Evolutionary conservation across 2,888 invertebrate genomes (phyloP).

Genomic region (Laspeyria flexula): DNA sequence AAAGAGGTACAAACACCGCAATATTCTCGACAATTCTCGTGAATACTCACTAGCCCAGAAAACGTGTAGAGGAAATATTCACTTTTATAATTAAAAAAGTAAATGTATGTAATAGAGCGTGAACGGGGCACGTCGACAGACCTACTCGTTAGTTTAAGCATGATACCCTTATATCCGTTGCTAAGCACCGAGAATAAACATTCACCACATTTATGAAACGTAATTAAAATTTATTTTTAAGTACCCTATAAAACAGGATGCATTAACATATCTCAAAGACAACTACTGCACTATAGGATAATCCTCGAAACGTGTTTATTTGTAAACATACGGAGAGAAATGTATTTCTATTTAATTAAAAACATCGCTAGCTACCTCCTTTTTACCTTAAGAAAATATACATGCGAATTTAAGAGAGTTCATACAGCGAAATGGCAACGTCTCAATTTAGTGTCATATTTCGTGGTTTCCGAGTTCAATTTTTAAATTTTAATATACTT

Average conservation of each 20-base stretch:
- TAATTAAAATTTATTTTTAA: constrained; percentile 4
- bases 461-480: too few relatives aligned
- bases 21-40: neutral
- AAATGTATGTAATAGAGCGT: constrained; percentile 1
- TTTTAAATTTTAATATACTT: too few relatives aligned
- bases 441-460: too few relatives aligned
- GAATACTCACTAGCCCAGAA: neutral
- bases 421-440: too few relatives aligned
- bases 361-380: too few relatives aligned
- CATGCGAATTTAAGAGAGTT: too few relatives aligned
- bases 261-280: neutral
- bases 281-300: neutral
- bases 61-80: constrained; percentile 1
- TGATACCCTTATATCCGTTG: neutral
- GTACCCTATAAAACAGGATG: neutral
- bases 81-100: neutral
- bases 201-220: constrained; percentile 2
- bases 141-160: constrained; percentile 4
- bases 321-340: neutral
- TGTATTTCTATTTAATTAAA: too few relatives aligned
- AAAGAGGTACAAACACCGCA: neutral
- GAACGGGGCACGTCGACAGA: neutral
- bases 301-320: neutral
- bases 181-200: constrained; percentile 1
- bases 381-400: too few relatives aligned